Evolutionary conservation across 2,113 vertebrate species (phyloP).

Genomic region (Pholis gunnellus): DNA sequence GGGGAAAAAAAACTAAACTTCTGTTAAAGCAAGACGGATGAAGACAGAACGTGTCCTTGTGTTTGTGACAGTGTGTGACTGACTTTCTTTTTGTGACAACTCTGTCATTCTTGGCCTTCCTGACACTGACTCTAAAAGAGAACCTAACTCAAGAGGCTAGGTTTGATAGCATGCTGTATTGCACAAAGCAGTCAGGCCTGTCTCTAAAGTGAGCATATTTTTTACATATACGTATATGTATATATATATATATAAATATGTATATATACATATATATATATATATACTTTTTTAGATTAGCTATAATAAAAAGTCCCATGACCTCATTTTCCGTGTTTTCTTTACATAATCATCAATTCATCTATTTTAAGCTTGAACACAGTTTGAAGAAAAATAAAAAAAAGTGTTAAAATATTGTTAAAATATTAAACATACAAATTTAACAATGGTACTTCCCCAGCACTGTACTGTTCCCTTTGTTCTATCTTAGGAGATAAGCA

Average conservation of each 20-base stretch:
- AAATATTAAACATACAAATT: slow-evolving; percentile 39
- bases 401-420: too few relatives aligned
- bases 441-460: slow-evolving; percentile 17
- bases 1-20: slow-evolving; percentile 37
- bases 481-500: slow-evolving; percentile 59
- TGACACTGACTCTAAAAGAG: slow-evolving; percentile 60
- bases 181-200: slow-evolving; percentile 47
- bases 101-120: slow-evolving; percentile 61
- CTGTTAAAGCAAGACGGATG: slow-evolving; percentile 48
- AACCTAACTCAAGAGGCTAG: slow-evolving; percentile 55
- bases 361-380: slow-evolving; percentile 39
- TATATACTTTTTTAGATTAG: slow-evolving; percentile 24
- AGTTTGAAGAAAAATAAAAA: slow-evolving; percentile 25
- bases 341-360: slow-evolving; percentile 46
- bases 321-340: slow-evolving; percentile 8
- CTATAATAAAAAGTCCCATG: slow-evolving; percentile 38
- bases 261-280: slow-evolving; percentile 34
- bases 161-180: slow-evolving; percentile 45
- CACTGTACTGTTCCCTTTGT: slow-evolving; percentile 27
- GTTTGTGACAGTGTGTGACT: slow-evolving; percentile 46
- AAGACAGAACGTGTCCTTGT: slow-evolving; percentile 59
- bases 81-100: slow-evolving; percentile 45
- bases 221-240: too few relatives aligned
- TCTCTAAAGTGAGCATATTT: slow-evolving; percentile 35
- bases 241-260: slow-evolving; percentile 29